phyloP scores from a whole-genome alignment of 2,797 vertebrate species.

The Poeciliopsis paucimaculata region DNA sequence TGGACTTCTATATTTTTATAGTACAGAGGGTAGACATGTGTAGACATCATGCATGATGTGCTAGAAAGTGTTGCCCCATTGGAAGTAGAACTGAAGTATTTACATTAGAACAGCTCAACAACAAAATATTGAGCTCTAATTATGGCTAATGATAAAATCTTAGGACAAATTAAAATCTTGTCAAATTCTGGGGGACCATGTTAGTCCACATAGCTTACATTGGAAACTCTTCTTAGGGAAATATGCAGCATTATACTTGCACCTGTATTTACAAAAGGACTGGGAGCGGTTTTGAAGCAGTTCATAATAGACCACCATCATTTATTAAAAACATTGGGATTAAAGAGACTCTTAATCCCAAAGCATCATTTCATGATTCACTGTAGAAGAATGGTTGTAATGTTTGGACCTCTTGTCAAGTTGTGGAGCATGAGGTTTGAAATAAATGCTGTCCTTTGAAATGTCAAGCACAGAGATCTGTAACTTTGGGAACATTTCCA shows the following conservation, averaged over 20 bases:
- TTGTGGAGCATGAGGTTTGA: constrained; percentile 11
- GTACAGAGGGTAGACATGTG: no score
- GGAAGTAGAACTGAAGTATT: constrained; percentile 1
- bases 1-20: neutral
- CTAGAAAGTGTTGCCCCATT: neutral
- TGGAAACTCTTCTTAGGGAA: constrained; percentile 15
- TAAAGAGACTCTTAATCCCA: neutral
- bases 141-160: constrained; percentile 25
- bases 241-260: constrained; percentile 30
- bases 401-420: constrained; percentile 2
- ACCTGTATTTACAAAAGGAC: constrained; percentile 19
- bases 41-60: neutral
- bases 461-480: neutral
- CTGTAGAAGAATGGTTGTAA: neutral
- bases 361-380: constrained; percentile 6
- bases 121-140: constrained; percentile 4
- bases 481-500: constrained; percentile 2
- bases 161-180: constrained; percentile 11
- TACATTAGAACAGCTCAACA: neutral
- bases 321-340: neutral
- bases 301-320: constrained; percentile 8
- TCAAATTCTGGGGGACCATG: constrained; percentile 8
- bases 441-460: neutral
- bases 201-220: constrained; percentile 6
- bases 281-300: constrained; percentile 17